phyloP scores from a whole-genome alignment of 2,113 vertebrate species.

The Petromus typicus region DNA sequence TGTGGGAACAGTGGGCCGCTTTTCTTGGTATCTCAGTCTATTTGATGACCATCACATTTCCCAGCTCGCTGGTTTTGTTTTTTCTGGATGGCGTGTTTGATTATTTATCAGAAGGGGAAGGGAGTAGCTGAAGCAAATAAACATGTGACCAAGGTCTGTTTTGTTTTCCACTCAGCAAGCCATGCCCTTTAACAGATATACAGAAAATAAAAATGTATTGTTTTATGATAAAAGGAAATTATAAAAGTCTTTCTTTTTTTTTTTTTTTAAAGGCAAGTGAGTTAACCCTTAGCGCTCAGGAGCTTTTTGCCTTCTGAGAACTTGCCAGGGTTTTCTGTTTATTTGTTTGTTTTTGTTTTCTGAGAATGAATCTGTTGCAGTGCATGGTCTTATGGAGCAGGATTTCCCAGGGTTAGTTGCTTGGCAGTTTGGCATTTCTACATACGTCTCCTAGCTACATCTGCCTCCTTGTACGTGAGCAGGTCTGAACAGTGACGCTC shows the following conservation, averaged over 20 bases:
- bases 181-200: slow-evolving; percentile 93
- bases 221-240: slow-evolving; percentile 91
- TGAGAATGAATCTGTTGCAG: slow-evolving; percentile 68
- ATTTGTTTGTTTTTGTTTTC: not conserved
- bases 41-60: slow-evolving; percentile 94
- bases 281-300: slow-evolving; percentile 84
- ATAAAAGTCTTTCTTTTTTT: slow-evolving; percentile 78
- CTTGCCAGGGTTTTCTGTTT: slow-evolving; percentile 66
- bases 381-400: slow-evolving; percentile 69
- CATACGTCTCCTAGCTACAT: slow-evolving; percentile 45
- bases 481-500: not conserved
- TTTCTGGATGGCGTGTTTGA: slow-evolving; percentile 98
- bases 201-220: slow-evolving; percentile 93
- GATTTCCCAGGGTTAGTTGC: slow-evolving; percentile 77
- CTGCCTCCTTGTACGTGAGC: slow-evolving; percentile 26
- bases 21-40: slow-evolving; percentile 94
- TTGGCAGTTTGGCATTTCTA: slow-evolving; percentile 75
- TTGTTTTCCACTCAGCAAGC: slow-evolving; percentile 97
- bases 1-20: slow-evolving; percentile 96
- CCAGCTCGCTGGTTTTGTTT: slow-evolving; percentile 93
- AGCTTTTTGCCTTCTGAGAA: slow-evolving; percentile 75
- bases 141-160: slow-evolving; percentile 95
- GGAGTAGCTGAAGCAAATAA: slow-evolving; percentile 96
- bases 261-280: slow-evolving; percentile 68
- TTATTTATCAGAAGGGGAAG: slow-evolving; percentile 99